Evolutionary conservation across 2,113 vertebrate genomes (phyloP), one percentile per base, ranked within the genome.

Genomic region (Tachuris rubrigastra): DNA sequence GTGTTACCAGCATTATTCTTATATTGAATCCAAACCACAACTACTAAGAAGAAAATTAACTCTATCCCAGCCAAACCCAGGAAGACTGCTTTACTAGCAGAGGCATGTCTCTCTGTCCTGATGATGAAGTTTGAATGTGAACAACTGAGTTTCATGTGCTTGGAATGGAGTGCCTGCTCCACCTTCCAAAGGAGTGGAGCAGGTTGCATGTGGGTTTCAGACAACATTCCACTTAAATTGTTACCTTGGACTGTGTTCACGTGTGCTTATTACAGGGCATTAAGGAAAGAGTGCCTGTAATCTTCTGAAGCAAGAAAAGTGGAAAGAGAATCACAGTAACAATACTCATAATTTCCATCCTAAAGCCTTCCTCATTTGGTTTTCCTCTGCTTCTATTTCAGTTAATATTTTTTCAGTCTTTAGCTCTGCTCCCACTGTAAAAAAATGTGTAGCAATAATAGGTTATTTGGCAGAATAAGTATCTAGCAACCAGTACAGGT

Each of bases 181-280:
- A 21, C 90, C 87, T 94, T 68, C 44, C 53, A 87, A 56, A 90
- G 94, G 59, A 83, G 59, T 41, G 62, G 72, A 82, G 78, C 90
- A 68, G 81, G 74, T 96, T 94, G 13, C 69, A 44, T 9, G 2
- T 11, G 44, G 37, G 53, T 93, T 59, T 94, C 0, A 0, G 78
- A 19, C 92, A 79, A 30, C 88, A 85, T 97, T 95, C 88, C 94
- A 42, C 75, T 56, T 68, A 72, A 91, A 88, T 92, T 92, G 75
- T 87, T 74, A 90, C 75, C 33, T 87, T 76, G 71, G n/a, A 60
- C 46, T 39, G 6, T 80, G 58, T 52, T 87, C 66, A 55, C 2
- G 0, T 72, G 44, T 47, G 22, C 37, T 46, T 93, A 8, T 76
- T 85, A 87, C 41, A 65, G 14, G 17, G 4, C n/a, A 44, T 65